Evolutionary conservation across 2,797 vertebrate genomes (phyloP).

Genomic region (Hydrolagus colliei): DNA sequence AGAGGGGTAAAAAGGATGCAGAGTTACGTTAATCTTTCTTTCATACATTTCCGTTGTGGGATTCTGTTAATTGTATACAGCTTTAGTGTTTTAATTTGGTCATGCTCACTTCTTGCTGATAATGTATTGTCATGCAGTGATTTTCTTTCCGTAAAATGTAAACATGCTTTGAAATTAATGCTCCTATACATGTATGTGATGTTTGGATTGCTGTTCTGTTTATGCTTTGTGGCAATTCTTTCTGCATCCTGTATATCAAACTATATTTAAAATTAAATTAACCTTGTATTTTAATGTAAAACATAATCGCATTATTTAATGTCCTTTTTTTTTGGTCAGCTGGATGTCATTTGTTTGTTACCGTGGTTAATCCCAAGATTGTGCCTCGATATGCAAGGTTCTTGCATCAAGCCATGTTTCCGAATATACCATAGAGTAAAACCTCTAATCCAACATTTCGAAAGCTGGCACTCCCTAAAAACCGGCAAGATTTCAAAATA

Average conservation of each 20-base stretch:
- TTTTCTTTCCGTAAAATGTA: slow-evolving; percentile 7
- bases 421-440: slow-evolving; percentile 39
- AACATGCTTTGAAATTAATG: slow-evolving; percentile 27
- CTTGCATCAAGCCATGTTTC: slow-evolving; percentile 42
- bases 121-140: slow-evolving; percentile 13
- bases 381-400: slow-evolving; percentile 38
- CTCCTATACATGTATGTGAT: neutral
- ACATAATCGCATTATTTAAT: slow-evolving; percentile 29
- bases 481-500: too few species aligned
- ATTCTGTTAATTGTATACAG: neutral
- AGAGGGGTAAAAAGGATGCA: neutral
- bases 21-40: neutral
- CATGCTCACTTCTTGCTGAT: neutral
- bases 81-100: neutral
- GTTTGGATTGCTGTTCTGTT: slow-evolving; percentile 23
- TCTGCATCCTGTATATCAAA: slow-evolving; percentile 22
- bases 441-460: too few species aligned
- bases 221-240: slow-evolving; percentile 13
- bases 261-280: slow-evolving; percentile 31
- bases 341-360: neutral
- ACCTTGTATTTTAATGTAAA: slow-evolving; percentile 28
- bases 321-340: neutral
- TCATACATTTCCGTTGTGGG: neutral
- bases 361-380: slow-evolving; percentile 13
- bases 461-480: too few species aligned